Conservation (phyloP, 1,140 invertebrate species). For the Cydia strobilella region DNA sequence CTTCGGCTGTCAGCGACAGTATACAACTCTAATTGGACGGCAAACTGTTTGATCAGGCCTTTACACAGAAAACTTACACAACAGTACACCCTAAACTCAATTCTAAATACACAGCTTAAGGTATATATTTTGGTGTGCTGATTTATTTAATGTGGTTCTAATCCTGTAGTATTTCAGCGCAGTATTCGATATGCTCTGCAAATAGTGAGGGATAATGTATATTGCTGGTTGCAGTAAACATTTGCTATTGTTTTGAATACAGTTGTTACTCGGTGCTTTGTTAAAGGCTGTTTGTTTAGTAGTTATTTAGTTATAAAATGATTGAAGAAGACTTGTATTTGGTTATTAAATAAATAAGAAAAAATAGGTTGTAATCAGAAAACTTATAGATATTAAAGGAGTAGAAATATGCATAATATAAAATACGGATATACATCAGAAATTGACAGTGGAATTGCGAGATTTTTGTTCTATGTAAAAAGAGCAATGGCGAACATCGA, state of each 20-base stretch:
- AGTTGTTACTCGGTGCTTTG: neutral
- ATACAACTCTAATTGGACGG: constrained; percentile 10
- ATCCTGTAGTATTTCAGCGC: neutral
- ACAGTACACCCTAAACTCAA: neutral
- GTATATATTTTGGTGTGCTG: neutral
- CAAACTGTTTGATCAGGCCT: constrained; percentile 15
- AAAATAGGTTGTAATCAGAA: no score
- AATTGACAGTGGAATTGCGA: no score
- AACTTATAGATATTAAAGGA: no score
- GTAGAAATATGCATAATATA: no score
- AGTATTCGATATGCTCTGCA: constrained; percentile 4
- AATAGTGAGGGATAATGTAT: constrained; percentile 10
- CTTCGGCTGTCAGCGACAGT: neutral
- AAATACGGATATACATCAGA: no score
- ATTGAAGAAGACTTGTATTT: no score
- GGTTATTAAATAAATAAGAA: no score
- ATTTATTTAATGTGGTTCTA: constrained; percentile 21
- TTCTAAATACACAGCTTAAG: neutral
- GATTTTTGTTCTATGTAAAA: no score
- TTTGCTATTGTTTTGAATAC: constrained; percentile 6
- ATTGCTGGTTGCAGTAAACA: neutral
- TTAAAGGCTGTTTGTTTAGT: no score
- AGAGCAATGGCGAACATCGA: no score
- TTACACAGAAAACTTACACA: constrained; percentile 1
- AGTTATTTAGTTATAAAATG: no score